phyloP scores from a whole-genome alignment of 2,888 invertebrate genomes.

The Cerastis rubricosa region DNA sequence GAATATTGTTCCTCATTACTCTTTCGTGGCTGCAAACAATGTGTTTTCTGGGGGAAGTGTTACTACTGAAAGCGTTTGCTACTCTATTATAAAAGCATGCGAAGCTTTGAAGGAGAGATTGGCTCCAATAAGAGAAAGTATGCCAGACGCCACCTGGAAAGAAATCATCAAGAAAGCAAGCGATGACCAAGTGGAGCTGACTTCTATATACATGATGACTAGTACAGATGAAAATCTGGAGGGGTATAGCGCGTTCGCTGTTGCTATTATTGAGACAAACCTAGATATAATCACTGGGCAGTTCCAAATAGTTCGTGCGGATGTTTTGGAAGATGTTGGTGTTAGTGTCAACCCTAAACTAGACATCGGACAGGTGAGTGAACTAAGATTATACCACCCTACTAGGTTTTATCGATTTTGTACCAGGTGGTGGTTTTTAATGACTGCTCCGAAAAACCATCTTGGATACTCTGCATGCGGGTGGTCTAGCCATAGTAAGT shows the following conservation, averaged over 20 bases:
- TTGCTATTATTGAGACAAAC: slow-evolving; percentile 92
- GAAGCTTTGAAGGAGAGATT: slow-evolving; percentile 90
- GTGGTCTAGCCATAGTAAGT: no score
- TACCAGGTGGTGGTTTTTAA: no score
- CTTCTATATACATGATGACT: slow-evolving; percentile 91
- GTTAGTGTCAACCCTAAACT: slow-evolving; percentile 92
- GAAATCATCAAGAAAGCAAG: slow-evolving; percentile 90
- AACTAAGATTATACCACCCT: no score
- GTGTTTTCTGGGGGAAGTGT: slow-evolving; percentile 92
- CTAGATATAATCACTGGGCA: slow-evolving; percentile 93
- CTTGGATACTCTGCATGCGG: no score
- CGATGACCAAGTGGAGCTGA: slow-evolving; percentile 90
- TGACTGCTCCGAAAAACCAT: no score
- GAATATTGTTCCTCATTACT: slow-evolving; percentile 91
- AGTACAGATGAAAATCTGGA: slow-evolving; percentile 87
- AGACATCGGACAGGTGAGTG: slow-evolving; percentile 92
- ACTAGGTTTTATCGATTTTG: no score
- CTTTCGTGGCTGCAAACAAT: slow-evolving; percentile 91
- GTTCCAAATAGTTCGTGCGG: slow-evolving; percentile 91
- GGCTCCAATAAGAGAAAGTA: slow-evolving; percentile 88
- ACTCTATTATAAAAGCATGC: slow-evolving; percentile 91
- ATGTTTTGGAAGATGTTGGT: slow-evolving; percentile 93
- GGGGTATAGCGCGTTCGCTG: slow-evolving; percentile 91
- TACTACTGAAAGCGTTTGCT: slow-evolving; percentile 92
- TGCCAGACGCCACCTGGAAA: slow-evolving; percentile 89